Conservation (phyloP, 2,113 vertebrate genomes). For the Phoenicopterus ruber region DNA sequence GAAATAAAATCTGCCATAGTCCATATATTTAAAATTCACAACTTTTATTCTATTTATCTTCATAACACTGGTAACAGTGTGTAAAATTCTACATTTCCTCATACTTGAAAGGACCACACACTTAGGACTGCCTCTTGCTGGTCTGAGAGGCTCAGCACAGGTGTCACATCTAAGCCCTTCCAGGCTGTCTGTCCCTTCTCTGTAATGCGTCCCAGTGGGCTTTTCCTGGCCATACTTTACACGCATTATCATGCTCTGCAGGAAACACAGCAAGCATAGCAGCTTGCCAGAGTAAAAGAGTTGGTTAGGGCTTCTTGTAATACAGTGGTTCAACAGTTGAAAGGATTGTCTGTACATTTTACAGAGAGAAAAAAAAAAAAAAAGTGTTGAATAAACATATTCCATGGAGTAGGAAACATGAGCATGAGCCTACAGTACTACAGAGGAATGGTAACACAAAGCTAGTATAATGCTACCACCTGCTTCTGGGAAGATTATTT, state of each 20-base stretch:
- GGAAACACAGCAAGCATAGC: background rate
- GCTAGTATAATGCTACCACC: background rate
- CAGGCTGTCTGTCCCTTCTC: background rate
- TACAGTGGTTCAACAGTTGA: background rate
- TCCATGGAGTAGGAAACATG: background rate
- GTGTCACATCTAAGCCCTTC: background rate
- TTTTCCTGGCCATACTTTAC: background rate
- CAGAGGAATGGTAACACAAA: background rate
- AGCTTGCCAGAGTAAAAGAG: background rate
- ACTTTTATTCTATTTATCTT: background rate
- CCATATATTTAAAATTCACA: background rate
- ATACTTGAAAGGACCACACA: background rate
- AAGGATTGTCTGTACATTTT: background rate
- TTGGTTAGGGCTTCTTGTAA: background rate
- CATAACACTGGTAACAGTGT: accelerated
- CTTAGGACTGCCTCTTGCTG: background rate
- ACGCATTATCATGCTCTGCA: background rate
- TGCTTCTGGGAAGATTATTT: background rate
- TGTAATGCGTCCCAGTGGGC: background rate
- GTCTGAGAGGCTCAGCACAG: background rate
- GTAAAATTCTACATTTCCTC: background rate
- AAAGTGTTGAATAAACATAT: background rate
- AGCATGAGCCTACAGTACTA: background rate
- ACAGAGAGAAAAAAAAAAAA: background rate
- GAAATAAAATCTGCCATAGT: accelerated